Evolutionary conservation across 2,113 vertebrate species (phyloP), one percentile per base, ranked within the genome.

Genomic region (Indri indri): DNA sequence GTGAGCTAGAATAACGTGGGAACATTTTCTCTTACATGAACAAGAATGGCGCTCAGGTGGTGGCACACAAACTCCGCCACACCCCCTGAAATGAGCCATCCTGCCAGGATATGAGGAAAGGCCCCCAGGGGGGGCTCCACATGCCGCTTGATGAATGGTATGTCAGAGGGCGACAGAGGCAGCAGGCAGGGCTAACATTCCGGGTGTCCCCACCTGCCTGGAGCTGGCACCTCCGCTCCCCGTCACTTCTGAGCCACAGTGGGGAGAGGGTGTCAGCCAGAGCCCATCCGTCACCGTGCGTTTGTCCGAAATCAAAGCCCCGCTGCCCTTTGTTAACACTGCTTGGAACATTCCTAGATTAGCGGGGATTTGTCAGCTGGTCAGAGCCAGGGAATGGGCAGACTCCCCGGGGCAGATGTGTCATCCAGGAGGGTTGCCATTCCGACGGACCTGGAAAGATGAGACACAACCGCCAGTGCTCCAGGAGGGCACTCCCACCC

Each of bases 341-440:
- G 77, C 50, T 61, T 65, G 23, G 42, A 45, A 37, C 14, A 37
- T 27, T 73, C 59, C 42, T n/a, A 32, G 54, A 47, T 92, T 70
- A 70, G 42, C 73, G 17, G 34, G 25, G 14, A 93, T 95, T 88
- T 92, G 79, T 94, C 68, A 63, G 23, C 54, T 18, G 70, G 34
- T 73, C 91, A 50, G 88, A 97, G 59, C 90, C 94, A 81, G 80
- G 70, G 80, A 92, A 8, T 13, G 68, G 61, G 13, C 13, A 79
- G 80, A 45, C 18, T 82, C 47, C 80, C 54, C 6, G 76, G 22
- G 89, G 40, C 81, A 34, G 16, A 83, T 25, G 1, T 45, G 80
- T 83, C 42, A 34, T 54, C 59, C 32, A 89, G 40, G 47, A 82
- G 13, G 11, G 42, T 23, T 83, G 20, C 54, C 88, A 68, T 88